phyloP scores from a whole-genome alignment of 1,140 invertebrate species.

The Aphidius ervi region DNA sequence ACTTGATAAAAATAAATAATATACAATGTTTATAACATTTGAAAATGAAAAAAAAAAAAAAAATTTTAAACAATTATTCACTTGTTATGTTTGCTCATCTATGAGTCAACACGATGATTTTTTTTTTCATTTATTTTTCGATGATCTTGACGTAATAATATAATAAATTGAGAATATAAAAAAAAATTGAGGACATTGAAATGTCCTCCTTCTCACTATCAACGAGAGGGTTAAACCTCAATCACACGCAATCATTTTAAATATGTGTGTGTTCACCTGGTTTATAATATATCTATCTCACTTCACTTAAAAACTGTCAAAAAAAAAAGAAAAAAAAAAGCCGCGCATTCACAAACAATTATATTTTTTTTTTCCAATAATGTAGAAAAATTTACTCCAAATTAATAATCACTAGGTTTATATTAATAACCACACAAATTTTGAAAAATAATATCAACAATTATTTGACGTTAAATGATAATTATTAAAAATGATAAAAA shows the following conservation, averaged over 20 bases:
- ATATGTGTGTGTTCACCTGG: conserved; percentile 16
- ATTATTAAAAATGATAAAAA: too few relatives aligned
- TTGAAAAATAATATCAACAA: background rate
- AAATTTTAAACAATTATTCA: too few relatives aligned
- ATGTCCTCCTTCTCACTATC: too few relatives aligned
- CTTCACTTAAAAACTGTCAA: conserved; percentile 15
- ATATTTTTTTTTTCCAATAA: background rate
- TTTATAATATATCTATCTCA: conserved; percentile 10
- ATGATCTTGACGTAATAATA: too few relatives aligned
- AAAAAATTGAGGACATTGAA: too few relatives aligned
- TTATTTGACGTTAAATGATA: background rate
- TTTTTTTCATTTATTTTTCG: too few relatives aligned
- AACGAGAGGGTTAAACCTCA: too few relatives aligned
- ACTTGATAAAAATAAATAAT: background rate
- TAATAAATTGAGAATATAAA: too few relatives aligned
- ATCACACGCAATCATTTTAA: background rate
- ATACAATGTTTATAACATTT: too few relatives aligned
- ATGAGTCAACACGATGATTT: too few relatives aligned
- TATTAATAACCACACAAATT: background rate
- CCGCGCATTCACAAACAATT: conserved; percentile 19
- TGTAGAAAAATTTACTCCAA: background rate
- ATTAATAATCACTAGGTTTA: background rate
- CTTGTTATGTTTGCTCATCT: too few relatives aligned
- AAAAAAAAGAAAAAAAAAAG: conserved; percentile 3
- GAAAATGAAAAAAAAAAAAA: too few relatives aligned